Evolutionary conservation across 53 echinoderm and acorn worm genomes (phyloP).

Genomic region (Holothuria leucospilota): DNA sequence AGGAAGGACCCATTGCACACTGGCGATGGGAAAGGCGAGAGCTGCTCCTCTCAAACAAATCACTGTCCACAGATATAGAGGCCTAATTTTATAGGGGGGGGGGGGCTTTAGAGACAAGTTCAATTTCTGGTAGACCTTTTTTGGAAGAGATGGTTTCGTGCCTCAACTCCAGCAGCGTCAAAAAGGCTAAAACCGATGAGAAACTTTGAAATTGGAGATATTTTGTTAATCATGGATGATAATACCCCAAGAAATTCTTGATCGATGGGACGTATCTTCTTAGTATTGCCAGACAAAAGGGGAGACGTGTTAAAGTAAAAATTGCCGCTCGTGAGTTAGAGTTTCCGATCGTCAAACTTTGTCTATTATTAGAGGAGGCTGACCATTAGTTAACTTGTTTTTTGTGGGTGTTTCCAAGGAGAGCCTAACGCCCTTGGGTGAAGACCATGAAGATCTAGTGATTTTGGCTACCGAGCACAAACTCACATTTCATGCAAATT

Average conservation of each 20-base stretch:
- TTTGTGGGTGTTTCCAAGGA: background rate
- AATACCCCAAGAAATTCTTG: constrained; percentile 57
- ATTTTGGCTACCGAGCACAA: no score
- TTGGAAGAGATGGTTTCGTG: constrained; percentile 2
- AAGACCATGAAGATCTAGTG: no score
- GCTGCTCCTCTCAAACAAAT: constrained; percentile 42
- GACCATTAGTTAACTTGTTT: background rate
- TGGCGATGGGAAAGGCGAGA: constrained; percentile 52
- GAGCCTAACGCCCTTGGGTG: constrained; percentile 14
- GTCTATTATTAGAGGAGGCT: constrained; percentile 60
- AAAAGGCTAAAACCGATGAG: constrained; percentile 55
- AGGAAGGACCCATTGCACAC: background rate
- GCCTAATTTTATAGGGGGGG: no score
- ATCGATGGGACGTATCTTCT: constrained; percentile 45
- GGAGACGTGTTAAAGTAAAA: constrained; percentile 60
- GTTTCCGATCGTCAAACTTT: constrained; percentile 56
- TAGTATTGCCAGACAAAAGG: constrained; percentile 55
- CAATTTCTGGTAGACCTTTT: constrained; percentile 35
- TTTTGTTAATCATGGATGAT: constrained; percentile 62
- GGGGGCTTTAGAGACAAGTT: constrained; percentile 55
- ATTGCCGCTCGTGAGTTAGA: constrained; percentile 36
- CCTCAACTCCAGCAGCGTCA: constrained; percentile 64
- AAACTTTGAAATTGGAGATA: constrained; percentile 56
- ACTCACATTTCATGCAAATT: no score
- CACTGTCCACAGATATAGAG: constrained; percentile 16